Conservation (phyloP, 2,113 vertebrate species). For the Laterallus jamaicensis region DNA sequence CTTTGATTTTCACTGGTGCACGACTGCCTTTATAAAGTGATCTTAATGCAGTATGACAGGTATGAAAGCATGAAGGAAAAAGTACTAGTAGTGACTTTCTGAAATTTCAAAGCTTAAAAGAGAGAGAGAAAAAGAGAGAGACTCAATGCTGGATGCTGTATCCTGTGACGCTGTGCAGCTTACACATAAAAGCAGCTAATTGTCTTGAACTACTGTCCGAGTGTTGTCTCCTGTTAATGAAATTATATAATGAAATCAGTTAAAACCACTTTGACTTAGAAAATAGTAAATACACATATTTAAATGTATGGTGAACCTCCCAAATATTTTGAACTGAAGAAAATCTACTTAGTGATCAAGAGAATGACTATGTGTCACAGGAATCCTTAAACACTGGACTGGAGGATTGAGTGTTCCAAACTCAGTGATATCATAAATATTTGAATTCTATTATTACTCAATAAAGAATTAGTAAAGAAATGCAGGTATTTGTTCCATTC, state of each 20-base stretch:
- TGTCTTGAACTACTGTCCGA: not conserved
- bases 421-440: not conserved
- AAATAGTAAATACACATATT: not conserved
- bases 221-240: not conserved
- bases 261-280: not conserved
- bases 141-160: not conserved
- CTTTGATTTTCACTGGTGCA: slow-evolving; percentile 15
- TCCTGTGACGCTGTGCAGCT: not conserved
- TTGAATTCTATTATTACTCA: not conserved
- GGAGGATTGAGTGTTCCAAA: too few species aligned
- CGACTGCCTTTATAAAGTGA: not conserved
- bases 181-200: not conserved
- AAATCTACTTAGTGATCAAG: not conserved
- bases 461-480: not conserved
- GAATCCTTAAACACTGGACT: not conserved
- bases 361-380: not conserved
- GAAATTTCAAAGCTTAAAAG: slow-evolving; percentile 22
- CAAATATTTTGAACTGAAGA: not conserved
- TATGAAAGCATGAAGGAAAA: slow-evolving; percentile 12
- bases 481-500: not conserved
- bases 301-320: not conserved
- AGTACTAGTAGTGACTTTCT: not conserved
- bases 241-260: not conserved
- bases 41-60: slow-evolving; percentile 37
- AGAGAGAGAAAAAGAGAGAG: not conserved